phyloP scores from a whole-genome alignment of 2,797 vertebrate species.

The Adelosebastes latens region DNA sequence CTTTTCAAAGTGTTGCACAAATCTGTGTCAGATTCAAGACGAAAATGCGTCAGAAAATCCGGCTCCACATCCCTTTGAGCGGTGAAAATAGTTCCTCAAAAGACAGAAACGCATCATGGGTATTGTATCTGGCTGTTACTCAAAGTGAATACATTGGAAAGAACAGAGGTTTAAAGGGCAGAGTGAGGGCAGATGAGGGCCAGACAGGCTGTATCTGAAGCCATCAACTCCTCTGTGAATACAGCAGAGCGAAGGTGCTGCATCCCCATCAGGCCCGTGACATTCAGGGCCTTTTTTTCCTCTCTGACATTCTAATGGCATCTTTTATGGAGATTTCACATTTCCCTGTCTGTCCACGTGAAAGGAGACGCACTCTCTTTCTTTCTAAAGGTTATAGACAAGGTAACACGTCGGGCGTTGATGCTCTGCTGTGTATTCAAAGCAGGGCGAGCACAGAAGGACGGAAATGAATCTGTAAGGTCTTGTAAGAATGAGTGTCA shows the following conservation, averaged over 20 bases:
- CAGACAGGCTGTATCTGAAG: conserved; percentile 52
- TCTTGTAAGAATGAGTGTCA: conserved; percentile 65
- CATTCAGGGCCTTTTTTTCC: conserved; percentile 65
- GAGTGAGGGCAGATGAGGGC: conserved; percentile 48
- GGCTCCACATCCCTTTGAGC: conserved; percentile 46
- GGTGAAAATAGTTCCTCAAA: conserved; percentile 56
- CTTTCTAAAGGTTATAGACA: conserved; percentile 72
- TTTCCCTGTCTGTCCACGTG: conserved; percentile 50
- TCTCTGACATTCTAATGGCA: conserved; percentile 71
- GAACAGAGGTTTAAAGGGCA: conserved; percentile 70
- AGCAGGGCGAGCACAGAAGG: conserved; percentile 40
- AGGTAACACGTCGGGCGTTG: conserved; percentile 39
- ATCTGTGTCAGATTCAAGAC: conserved; percentile 62
- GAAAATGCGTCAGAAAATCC: conserved; percentile 51
- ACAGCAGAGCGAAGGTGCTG: conserved; percentile 35
- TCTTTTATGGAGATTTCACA: conserved; percentile 73
- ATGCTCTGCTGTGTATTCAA: conserved; percentile 59
- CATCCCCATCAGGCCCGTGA: conserved; percentile 62
- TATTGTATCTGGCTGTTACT: conserved; percentile 58
- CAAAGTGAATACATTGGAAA: conserved; percentile 61
- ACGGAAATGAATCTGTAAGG: conserved; percentile 58
- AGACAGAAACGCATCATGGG: conserved; percentile 43
- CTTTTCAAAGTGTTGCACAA: conserved; percentile 63
- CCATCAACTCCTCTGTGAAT: conserved; percentile 57
- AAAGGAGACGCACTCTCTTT: conserved; percentile 42